Conservation (phyloP, 2,113 vertebrate species). For the Cinclus cinclus region DNA sequence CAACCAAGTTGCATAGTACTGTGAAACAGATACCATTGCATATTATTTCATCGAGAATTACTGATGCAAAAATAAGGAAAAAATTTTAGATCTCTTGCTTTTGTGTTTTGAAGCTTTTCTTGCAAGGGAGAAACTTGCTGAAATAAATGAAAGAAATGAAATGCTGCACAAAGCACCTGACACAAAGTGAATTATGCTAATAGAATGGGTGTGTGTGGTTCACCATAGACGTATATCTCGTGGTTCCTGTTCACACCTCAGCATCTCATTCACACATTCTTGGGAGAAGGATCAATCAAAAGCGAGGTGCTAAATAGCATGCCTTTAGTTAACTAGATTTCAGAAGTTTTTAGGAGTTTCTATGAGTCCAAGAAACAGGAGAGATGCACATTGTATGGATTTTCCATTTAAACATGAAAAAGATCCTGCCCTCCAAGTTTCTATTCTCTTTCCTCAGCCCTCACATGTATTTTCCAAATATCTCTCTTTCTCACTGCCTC, state of each 20-base stretch:
- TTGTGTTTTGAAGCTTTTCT: constrained; percentile 41
- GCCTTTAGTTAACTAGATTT: constrained; percentile 60
- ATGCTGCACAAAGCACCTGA: constrained; percentile 44
- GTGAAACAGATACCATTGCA: constrained; percentile 53
- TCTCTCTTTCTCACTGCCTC: not conserved
- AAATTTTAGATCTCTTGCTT: constrained; percentile 42
- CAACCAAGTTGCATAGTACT: constrained; percentile 46
- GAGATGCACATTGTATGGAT: not conserved
- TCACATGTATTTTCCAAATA: not conserved
- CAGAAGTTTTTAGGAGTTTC: constrained; percentile 27
- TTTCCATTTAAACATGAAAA: not conserved
- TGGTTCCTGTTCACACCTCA: constrained; percentile 51
- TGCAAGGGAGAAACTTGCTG: constrained; percentile 43
- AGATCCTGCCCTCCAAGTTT: not conserved
- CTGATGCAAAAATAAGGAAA: constrained; percentile 58
- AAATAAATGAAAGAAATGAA: constrained; percentile 56
- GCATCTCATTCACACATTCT: constrained; percentile 64
- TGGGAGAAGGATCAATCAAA: constrained; percentile 63
- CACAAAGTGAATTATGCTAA: constrained; percentile 53
- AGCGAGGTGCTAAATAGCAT: constrained; percentile 44
- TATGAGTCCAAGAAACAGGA: not conserved
- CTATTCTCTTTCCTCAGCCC: not conserved
- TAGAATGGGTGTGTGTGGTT: constrained; percentile 48
- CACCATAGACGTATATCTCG: constrained; percentile 9
- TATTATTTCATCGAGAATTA: constrained; percentile 45